Base-by-base conservation (phyloP, 2,113 vertebrate genomes). In the Irena cyanogastra region DNA sequence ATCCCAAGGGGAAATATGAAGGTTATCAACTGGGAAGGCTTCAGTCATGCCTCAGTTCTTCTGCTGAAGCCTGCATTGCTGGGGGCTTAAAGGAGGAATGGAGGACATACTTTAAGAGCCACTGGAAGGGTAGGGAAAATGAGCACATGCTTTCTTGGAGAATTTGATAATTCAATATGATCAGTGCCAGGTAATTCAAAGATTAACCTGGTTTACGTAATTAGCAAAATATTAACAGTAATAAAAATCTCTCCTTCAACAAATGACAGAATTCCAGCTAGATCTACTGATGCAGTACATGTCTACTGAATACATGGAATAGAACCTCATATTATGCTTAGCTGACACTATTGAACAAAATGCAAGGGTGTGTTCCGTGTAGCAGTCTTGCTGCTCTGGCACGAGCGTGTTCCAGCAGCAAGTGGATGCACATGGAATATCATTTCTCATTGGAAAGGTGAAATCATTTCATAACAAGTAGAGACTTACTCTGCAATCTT, bases 291-390 rank as follows among this genome's bases (percentile, higher is more conserved):
- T 37, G 16, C 50, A 87, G 16, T 16, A 6, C 31, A 31, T 19
- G 9, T 30, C 47, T 53, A 26, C 39, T 75, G 85, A 79, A 68
- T n/a, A n/a, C 21, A 30, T 10, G 33, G 52, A 89, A 47, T 54
- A 8, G 37, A 22, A 83, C 30, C 24, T 87, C 56, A 13, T 6
- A 3, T n/a, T 63, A 75, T 6, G 27, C 33, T 81, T 78, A 82
- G 33, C 17, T 92, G 52, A 54, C 14, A 61, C 37, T 35, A 41
- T 11, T 61, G 49, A 78, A 59, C 47, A 70, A 78, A 84, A 81
- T 9, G 10, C 0, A 0, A 86, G 9, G 6, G 23, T 52, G n/a
- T 72, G 41, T 54, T 60, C 49, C 44, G 54, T 6, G 22, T 1
- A 72, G 33, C 28, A 27, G 4, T 19, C 59, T 65, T 65, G 37